Evolutionary conservation across 2,113 vertebrate species (phyloP), one percentile per base, ranked within the genome.

Genomic region (Galbula dea): DNA sequence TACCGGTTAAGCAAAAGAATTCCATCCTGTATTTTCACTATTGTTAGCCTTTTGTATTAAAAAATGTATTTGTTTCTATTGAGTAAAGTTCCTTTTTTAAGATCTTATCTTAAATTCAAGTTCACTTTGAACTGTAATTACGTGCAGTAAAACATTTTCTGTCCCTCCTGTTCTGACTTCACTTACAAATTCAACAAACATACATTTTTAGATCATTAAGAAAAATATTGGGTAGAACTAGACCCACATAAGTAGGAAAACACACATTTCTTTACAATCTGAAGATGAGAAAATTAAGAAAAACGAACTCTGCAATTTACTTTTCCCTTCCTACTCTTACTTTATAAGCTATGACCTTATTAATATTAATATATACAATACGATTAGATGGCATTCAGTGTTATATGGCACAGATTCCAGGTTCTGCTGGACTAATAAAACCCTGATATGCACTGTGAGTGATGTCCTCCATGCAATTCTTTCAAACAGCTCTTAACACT

Each of bases 391-490:
- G 3, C 52, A 87, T 69, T 82, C 62, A 73, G 26, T 73, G 39
- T 21, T 89, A 36, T 66, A 41, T 79, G 41, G 32, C 58, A 82
- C 67, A 41, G 46, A 85, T 95, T 94, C 54, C 87, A 79, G 30
- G 34, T 84, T 90, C 58, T 95, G 41, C 41, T 87, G 83, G 66
- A 82, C 86, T 92, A 85, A 88, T 88, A 87, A 92, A 69, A 15
- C 12, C 48, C 32, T 92, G 62, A 84, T 89, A 75, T 43, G 37
- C 26, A 51, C 43, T 69, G 49, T 3, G 3, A 92, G 17, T 68
- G 49, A 57, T 58, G 93, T 95, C 16, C 24, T 90, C 46, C 27
- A 26, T 39, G 67, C 37, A 79, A 57, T 82, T 79, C 74, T 89
- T 93, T 89, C 58, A 89, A 84, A 32, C 17, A 92, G 37, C 34